These are phyloP conservation scores for Alviniconcha strummeri DNA, from an alignment of 2,888 invertebrate genomes.

Conservation along the genomic window DNA sequence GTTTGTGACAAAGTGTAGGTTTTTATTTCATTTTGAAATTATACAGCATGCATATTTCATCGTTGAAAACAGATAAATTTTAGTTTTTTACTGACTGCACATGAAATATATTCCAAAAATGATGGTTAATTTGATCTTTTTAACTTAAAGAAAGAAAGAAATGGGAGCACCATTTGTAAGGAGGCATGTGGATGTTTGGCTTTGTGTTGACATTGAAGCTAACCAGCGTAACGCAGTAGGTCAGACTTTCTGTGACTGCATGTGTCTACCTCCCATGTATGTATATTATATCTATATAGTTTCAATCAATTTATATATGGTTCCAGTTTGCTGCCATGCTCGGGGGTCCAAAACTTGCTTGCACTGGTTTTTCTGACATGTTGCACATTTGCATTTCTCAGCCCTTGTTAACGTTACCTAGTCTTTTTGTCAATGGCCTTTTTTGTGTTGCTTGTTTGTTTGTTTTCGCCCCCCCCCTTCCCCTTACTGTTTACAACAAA, in stretches of 20 bases:
- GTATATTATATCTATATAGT: constrained; percentile 1
- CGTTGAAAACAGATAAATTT: no score
- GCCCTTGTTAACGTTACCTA: constrained; percentile 12
- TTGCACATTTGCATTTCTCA: constrained; percentile 30
- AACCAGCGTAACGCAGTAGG: background rate
- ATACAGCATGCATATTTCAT: no score
- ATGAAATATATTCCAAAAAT: no score
- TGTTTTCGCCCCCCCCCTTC: background rate
- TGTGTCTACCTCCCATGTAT: background rate
- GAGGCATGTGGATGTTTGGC: background rate
- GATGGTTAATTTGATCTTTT: no score
- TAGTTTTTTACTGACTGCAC: no score
- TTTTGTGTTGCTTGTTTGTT: constrained; percentile 28
- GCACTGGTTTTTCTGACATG: constrained; percentile 26
- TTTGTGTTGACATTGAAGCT: background rate
- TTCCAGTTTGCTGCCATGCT: constrained; percentile 32
- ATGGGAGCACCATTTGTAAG: no score
- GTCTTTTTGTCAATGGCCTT: constrained; percentile 2
- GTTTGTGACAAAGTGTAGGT: no score
- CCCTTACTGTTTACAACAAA: background rate
- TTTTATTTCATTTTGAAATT: no score
- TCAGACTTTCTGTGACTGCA: background rate
- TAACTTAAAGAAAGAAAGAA: no score
- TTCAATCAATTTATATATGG: background rate
- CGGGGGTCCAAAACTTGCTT: constrained; percentile 25